A percentile compares a stretch with the other conserved stretches of the same genome.
phyloP scores from a whole-genome alignment of 2,797 vertebrate genomes.

The Morus bassanus region DNA sequence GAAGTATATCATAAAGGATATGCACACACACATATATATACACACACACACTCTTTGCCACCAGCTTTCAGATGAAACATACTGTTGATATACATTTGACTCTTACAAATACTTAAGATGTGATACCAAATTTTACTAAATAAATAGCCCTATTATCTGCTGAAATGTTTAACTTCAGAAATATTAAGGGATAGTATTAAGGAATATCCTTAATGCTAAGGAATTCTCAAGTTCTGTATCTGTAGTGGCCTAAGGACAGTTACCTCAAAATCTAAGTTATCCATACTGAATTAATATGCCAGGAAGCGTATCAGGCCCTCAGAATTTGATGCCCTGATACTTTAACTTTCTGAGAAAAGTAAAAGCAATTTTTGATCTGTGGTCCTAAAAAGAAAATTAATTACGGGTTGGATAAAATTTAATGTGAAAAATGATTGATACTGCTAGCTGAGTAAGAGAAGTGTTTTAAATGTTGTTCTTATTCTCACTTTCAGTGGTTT shows the following conservation, averaged over 20 bases:
- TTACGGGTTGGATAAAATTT: not conserved
- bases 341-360: conserved; percentile 19
- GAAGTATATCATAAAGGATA: not conserved
- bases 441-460: not conserved
- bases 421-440: not conserved
- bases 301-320: not conserved
- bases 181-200: not conserved
- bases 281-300: not conserved
- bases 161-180: not conserved
- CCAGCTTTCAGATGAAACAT: not conserved
- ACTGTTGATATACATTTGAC: not conserved
- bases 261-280: not conserved
- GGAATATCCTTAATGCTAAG: not conserved
- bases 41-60: not conserved
- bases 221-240: not conserved
- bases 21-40: no score
- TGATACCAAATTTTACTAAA: not conserved
- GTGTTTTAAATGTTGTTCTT: not conserved
- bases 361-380: not conserved
- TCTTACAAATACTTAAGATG: not conserved
- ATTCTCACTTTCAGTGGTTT: not conserved
- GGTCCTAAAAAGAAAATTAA: conserved; percentile 25
- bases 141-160: not conserved
- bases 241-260: not conserved
- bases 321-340: conserved; percentile 7